Percentiles rank a stretch among this genome's conserved stretches.
Conservation (phyloP, 2,888 invertebrate genomes). For the Coenonympha arcania region DNA sequence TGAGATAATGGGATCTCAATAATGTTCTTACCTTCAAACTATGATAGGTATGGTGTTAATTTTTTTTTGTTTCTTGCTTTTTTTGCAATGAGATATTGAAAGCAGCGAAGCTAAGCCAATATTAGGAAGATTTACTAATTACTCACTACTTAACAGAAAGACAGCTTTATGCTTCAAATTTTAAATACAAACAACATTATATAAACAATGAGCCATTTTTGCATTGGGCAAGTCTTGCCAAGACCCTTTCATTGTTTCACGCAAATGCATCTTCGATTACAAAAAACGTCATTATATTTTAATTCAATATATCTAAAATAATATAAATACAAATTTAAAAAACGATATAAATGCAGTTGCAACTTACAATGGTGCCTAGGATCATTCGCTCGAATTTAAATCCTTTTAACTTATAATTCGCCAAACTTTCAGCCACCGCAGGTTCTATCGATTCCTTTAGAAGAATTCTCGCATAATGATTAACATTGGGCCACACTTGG, state of each 20-base stretch:
- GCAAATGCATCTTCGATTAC: too few species aligned
- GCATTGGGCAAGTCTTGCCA: not conserved
- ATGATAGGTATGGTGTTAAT: too few species aligned
- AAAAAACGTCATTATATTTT: not conserved
- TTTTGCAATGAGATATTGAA: too few species aligned
- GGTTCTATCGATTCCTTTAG: conserved; percentile 92
- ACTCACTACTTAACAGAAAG: too few species aligned
- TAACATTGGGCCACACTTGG: conserved; percentile 98
- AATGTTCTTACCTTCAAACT: too few species aligned
- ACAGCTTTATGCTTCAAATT: too few species aligned
- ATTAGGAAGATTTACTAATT: too few species aligned
- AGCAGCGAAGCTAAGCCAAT: too few species aligned
- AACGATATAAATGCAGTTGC: too few species aligned
- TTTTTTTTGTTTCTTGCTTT: too few species aligned
- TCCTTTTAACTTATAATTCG: conserved; percentile 89
- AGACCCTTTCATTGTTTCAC: not conserved
- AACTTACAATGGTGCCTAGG: conserved; percentile 92
- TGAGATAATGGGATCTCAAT: not conserved
- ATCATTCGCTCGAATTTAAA: conserved; percentile 97
- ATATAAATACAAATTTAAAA: not conserved
- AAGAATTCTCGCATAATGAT: conserved; percentile 87
- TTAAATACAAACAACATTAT: not conserved
- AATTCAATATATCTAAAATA: not conserved
- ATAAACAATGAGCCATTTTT: not conserved
- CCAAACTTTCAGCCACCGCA: conserved; percentile 83